A percentile compares a stretch with the other conserved stretches of the same genome.
Conservation (phyloP, 2,888 invertebrate species). For the Hydropsyche betteni region DNA sequence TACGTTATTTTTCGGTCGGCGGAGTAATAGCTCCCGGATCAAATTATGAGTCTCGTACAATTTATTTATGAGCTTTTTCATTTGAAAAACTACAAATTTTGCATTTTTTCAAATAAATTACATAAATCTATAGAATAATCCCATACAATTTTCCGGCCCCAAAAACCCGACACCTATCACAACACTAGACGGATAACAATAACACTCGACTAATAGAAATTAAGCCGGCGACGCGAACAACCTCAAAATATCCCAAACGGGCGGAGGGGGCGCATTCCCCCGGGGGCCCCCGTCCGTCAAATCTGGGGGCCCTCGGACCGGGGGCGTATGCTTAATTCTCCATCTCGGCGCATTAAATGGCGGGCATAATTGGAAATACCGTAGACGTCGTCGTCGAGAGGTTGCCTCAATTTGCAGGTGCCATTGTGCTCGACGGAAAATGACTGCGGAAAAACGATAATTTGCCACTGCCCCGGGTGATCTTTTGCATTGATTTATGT, state of each 20-base stretch:
- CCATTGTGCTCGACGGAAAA: conserved; percentile 4
- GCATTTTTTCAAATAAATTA: no score
- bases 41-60: no score
- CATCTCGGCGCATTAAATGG: conserved; percentile 57
- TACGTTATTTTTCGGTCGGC: no score
- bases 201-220: conserved; percentile 63
- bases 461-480: conserved; percentile 17
- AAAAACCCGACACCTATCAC: no score
- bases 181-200: conserved; percentile 43
- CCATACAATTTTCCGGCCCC: no score
- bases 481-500: no score
- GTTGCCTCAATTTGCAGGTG: conserved; percentile 43
- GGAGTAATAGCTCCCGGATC: no score
- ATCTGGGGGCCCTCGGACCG: conserved; percentile 1
- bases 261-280: conserved; percentile 46
- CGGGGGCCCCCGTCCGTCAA: conserved; percentile 47
- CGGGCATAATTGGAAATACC: conserved; percentile 68
- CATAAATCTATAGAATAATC: no score
- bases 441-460: conserved; percentile 16
- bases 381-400: conserved; percentile 56
- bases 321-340: conserved; percentile 37
- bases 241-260: conserved; percentile 54
- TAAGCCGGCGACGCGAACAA: conserved; percentile 58
- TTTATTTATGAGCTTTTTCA: no score
- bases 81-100: no score